Percentiles rank a stretch among this genome's conserved stretches.
phyloP scores from a whole-genome alignment of 2,888 invertebrate genomes.

The Parascotia fuliginaria region DNA sequence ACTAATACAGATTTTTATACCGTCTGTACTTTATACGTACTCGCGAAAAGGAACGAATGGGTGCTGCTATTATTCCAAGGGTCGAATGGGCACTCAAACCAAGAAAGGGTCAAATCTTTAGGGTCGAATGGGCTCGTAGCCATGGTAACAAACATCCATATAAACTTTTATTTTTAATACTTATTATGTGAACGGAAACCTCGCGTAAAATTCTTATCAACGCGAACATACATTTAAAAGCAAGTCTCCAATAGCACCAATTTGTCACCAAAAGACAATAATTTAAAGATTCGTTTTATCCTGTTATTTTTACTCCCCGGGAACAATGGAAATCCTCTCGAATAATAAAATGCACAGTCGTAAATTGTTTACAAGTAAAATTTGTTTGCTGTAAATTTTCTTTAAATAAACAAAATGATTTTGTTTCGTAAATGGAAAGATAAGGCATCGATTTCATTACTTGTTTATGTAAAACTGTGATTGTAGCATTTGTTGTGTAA shows the following conservation, averaged over 20 bases:
- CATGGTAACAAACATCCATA: too few species aligned
- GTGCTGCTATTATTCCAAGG: too few species aligned
- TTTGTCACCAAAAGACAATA: not conserved
- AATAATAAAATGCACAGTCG: constrained; percentile 21
- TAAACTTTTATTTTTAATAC: too few species aligned
- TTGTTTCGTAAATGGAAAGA: constrained; percentile 13
- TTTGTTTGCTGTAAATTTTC: constrained; percentile 12
- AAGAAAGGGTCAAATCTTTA: too few species aligned
- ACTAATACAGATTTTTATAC: too few species aligned
- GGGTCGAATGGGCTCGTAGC: too few species aligned
- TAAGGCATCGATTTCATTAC: constrained; percentile 5
- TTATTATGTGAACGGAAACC: too few species aligned
- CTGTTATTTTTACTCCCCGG: constrained; percentile 5
- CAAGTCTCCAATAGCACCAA: not conserved
- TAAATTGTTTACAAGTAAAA: constrained; percentile 19
- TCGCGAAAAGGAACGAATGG: too few species aligned
- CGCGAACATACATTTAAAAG: not conserved
- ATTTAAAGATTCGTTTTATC: constrained; percentile 1
- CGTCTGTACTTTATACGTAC: too few species aligned
- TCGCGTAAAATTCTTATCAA: too few species aligned
- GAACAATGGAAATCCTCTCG: constrained; percentile 1
- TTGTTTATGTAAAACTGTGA: not conserved
- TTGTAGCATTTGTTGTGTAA: not conserved
- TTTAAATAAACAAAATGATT: constrained; percentile 21
- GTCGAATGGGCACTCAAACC: too few species aligned